Percentiles rank a stretch among this genome's conserved stretches.
These are phyloP conservation scores for Centroberyx gerrardi DNA, from an alignment of 2,797 vertebrate species.

Conservation along the genomic window DNA sequence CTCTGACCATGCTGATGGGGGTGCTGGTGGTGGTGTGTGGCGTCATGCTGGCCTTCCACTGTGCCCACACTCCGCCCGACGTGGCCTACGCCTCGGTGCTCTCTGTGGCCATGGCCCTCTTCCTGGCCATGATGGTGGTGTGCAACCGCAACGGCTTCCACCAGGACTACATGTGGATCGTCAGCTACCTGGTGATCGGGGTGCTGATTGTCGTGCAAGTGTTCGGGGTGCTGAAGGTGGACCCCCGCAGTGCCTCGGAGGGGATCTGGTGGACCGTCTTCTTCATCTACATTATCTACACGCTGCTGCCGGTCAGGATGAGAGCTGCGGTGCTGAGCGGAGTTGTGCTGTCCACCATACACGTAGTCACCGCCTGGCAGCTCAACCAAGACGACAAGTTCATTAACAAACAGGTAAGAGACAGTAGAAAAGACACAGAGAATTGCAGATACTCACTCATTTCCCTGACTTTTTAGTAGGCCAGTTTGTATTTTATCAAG, in stretches of 20 bases:
- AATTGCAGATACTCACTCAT: background rate
- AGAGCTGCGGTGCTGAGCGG: conserved; percentile 93
- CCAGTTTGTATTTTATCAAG: background rate
- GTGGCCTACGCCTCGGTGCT: conserved; percentile 87
- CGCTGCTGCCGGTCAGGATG: conserved; percentile 96
- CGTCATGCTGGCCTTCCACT: conserved; percentile 94
- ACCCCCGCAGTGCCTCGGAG: conserved; percentile 90
- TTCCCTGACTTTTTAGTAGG: background rate
- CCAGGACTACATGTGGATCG: conserved; percentile 98
- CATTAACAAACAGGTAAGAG: conserved; percentile 91
- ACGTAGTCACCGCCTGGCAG: conserved; percentile 91
- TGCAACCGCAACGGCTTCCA: conserved; percentile 96
- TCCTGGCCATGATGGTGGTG: conserved; percentile 93
- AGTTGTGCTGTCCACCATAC: conserved; percentile 88
- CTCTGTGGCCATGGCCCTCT: conserved; percentile 89
- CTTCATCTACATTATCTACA: conserved; percentile 98
- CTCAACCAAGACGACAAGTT: conserved; percentile 88
- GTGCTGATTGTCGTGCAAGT: conserved; percentile 91
- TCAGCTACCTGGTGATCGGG: conserved; percentile 94
- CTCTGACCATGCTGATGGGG: conserved; percentile 97
- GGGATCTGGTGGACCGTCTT: conserved; percentile 97
- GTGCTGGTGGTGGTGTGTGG: conserved; percentile 92
- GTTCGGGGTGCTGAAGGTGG: conserved; percentile 86
- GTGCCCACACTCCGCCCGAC: conserved; percentile 76
- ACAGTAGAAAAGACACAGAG: background rate